Conservation (phyloP, 2,888 invertebrate species). For the Pycnomerus fuliginosus region DNA sequence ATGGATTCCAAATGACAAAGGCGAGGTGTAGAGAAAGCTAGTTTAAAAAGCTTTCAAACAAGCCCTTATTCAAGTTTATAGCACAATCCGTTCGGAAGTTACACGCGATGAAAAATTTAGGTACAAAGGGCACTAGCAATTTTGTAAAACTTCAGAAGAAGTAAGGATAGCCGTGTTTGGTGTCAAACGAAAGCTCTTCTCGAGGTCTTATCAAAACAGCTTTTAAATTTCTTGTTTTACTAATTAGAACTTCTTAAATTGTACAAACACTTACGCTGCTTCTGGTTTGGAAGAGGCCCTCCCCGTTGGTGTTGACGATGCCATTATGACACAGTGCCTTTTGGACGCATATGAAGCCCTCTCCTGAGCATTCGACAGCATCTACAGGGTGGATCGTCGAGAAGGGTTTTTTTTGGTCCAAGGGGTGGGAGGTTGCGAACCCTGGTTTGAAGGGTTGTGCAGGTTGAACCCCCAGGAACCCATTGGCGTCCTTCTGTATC, state of each 20-base stretch:
- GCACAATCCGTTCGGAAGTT: no score
- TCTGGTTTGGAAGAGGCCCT: constrained; percentile 55
- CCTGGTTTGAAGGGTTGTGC: constrained; percentile 32
- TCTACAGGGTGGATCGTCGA: background rate
- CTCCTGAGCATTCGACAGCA: constrained; percentile 54
- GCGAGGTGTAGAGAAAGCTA: no score
- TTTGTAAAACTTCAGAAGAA: no score
- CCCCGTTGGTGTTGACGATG: constrained; percentile 56
- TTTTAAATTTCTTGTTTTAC: no score
- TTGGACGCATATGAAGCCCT: constrained; percentile 62
- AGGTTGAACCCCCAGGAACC: constrained; percentile 50
- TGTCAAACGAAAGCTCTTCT: background rate
- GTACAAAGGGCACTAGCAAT: no score
- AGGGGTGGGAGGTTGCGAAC: constrained; percentile 31
- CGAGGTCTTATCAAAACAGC: no score
- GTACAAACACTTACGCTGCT: constrained; percentile 56
- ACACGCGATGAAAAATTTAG: no score
- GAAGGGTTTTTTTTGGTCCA: constrained; percentile 19
- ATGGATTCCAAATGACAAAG: no score
- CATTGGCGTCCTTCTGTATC: constrained; percentile 38
- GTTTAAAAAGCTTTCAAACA: no score
- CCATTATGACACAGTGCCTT: constrained; percentile 64
- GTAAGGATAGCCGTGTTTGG: no score
- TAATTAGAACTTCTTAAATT: background rate
- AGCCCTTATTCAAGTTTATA: no score